Conservation (phyloP, 2,888 invertebrate species). For the Colletes collaris region DNA sequence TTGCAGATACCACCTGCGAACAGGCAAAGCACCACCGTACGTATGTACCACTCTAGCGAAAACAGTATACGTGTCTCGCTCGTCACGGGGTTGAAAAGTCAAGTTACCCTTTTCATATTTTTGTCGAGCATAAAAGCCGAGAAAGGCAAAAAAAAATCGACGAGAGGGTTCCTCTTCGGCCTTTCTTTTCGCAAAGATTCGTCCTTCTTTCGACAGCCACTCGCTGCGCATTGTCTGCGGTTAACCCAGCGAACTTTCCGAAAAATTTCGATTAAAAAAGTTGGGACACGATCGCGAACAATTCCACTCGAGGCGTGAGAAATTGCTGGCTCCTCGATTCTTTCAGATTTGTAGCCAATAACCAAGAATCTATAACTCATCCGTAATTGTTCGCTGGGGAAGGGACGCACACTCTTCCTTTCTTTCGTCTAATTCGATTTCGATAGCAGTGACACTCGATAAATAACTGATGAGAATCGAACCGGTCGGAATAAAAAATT, state of each 20-base stretch:
- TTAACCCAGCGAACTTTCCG: constrained; percentile 77
- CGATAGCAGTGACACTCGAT: constrained; percentile 76
- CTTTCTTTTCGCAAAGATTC: constrained; percentile 58
- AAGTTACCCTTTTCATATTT: constrained; percentile 65
- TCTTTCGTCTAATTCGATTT: constrained; percentile 77
- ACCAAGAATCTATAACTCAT: constrained; percentile 79
- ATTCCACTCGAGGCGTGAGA: constrained; percentile 78
- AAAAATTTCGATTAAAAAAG: constrained; percentile 69
- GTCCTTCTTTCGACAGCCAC: constrained; percentile 53
- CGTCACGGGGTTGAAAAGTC: constrained; percentile 53
- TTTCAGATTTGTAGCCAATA: constrained; percentile 66
- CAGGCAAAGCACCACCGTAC: constrained; percentile 13
- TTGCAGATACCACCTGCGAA: constrained; percentile 38
- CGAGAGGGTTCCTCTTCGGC: constrained; percentile 45
- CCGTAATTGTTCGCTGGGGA: constrained; percentile 73
- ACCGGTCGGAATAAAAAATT: constrained; percentile 59
- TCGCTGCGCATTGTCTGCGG: constrained; percentile 78
- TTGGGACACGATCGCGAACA: constrained; percentile 65
- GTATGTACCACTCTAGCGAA: constrained; percentile 26
- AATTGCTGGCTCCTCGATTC: constrained; percentile 59
- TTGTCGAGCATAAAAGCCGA: constrained; percentile 34
- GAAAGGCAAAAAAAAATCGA: constrained; percentile 35
- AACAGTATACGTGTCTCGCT: constrained; percentile 31
- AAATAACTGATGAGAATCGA: constrained; percentile 81
- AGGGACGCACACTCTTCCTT: constrained; percentile 52